Conservation (phyloP, 1,140 invertebrate genomes). For the Idris sp. region DNA sequence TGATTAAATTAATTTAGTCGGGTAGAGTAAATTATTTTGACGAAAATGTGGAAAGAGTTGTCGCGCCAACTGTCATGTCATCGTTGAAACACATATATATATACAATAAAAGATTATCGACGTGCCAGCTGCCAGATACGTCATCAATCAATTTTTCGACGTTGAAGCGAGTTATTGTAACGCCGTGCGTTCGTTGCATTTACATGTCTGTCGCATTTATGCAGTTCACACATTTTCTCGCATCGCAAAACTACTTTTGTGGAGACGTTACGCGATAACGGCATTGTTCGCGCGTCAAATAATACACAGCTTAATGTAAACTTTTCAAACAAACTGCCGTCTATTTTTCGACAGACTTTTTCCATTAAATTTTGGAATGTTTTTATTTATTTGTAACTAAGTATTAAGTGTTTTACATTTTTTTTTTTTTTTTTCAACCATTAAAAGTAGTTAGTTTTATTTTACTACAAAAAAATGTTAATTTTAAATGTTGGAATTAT, state of each 20-base stretch:
- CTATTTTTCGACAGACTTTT: neutral
- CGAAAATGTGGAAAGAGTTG: conserved; percentile 1
- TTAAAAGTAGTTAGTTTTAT: too few species aligned
- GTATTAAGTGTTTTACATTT: too few species aligned
- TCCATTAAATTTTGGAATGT: neutral
- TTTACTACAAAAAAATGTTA: too few species aligned
- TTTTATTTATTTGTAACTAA: neutral
- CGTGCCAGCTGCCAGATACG: conserved; percentile 45
- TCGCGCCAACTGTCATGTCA: conserved; percentile 11
- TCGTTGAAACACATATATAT: too few species aligned
- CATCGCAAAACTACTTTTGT: conserved; percentile 34
- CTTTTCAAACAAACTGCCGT: conserved; percentile 3
- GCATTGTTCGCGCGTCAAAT: conserved; percentile 32
- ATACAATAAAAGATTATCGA: conserved; percentile 53
- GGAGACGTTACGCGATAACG: conserved; percentile 28
- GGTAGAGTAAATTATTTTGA: conserved; percentile 34
- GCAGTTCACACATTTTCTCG: conserved; percentile 38
- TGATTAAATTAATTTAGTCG: too few species aligned
- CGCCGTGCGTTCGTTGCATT: conserved; percentile 20
- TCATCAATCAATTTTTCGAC: conserved; percentile 57
- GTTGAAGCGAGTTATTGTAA: conserved; percentile 39
- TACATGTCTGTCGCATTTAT: conserved; percentile 26
- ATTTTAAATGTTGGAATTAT: too few species aligned
- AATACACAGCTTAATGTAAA: conserved; percentile 22
- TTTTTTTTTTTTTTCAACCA: too few species aligned